Evolutionary conservation across 2,888 invertebrate species (phyloP).

Genomic region (Oligia latruncula): DNA sequence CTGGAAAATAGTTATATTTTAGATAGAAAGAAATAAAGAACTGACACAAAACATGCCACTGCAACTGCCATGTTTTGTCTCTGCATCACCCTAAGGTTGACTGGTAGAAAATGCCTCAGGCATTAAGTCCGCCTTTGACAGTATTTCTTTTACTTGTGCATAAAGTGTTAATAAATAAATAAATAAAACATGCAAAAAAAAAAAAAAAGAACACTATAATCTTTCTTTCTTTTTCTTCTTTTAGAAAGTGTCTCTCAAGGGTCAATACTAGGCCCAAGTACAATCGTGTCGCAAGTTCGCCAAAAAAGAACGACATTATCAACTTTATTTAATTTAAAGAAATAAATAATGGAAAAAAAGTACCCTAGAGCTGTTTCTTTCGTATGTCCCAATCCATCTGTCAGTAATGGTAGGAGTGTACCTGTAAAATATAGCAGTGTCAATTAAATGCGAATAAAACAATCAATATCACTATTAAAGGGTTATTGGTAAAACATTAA

Average conservation of each 20-base stretch:
- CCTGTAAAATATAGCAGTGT: slow-evolving; percentile 62
- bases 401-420: slow-evolving; percentile 75
- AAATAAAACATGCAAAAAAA: no score
- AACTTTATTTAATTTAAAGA: neutral
- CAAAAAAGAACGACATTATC: neutral
- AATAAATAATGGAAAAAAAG: slow-evolving; percentile 21
- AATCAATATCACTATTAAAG: neutral
- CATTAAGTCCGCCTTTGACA: no score
- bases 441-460: neutral
- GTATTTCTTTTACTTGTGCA: no score
- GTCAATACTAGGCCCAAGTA: neutral
- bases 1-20: slow-evolving; percentile 58
- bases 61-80: no score
- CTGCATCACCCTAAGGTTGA: no score
- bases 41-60: no score
- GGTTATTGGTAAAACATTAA: no score
- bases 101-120: no score
- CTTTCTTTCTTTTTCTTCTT: neutral
- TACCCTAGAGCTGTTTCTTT: slow-evolving; percentile 74
- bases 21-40: neutral
- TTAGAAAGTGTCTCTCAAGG: slow-evolving; percentile 11
- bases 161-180: no score
- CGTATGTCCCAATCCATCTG: slow-evolving; percentile 76
- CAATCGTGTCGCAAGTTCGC: no score
- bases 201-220: neutral